These are phyloP conservation scores for Brachionus koreanus DNA, from an alignment of 1,140 invertebrate genomes.

Conservation along the genomic window DNA sequence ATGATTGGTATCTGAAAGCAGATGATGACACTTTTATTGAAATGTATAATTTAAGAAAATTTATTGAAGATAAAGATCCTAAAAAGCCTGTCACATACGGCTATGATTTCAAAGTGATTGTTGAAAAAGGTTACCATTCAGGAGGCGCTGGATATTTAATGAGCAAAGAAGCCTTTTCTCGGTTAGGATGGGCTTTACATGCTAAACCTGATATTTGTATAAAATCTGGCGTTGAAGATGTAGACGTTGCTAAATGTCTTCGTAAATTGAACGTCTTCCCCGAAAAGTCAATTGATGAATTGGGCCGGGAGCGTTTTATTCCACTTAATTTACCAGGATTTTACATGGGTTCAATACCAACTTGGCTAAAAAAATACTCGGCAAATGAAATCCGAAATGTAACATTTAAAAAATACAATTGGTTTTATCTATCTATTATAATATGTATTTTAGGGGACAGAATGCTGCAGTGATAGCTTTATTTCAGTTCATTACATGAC, in stretches of 20 bases:
- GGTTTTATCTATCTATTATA: neutral
- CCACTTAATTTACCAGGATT: neutral
- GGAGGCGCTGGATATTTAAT: constrained; percentile 73
- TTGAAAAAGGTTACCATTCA: constrained; percentile 50
- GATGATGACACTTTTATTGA: constrained; percentile 83
- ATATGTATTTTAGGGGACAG: constrained; percentile 8
- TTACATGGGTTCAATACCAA: neutral
- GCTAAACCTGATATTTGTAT: neutral
- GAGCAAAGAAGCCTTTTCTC: constrained; percentile 61
- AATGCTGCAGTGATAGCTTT: constrained; percentile 40
- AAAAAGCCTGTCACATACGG: constrained; percentile 51
- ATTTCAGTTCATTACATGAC: constrained; percentile 37
- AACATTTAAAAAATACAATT: neutral
- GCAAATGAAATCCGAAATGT: constrained; percentile 15
- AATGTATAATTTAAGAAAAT: constrained; percentile 58
- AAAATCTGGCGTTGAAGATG: constrained; percentile 70
- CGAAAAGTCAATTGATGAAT: constrained; percentile 75
- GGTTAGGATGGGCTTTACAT: neutral
- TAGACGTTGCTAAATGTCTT: constrained; percentile 87
- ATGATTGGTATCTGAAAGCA: constrained; percentile 87
- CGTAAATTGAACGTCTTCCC: constrained; percentile 78
- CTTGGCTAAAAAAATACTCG: neutral
- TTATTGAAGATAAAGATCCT: constrained; percentile 49
- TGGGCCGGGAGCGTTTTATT: constrained; percentile 83
- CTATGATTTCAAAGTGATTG: constrained; percentile 53